Base-by-base conservation (phyloP, 1,140 invertebrate species). In the Apis laboriosa region DNA sequence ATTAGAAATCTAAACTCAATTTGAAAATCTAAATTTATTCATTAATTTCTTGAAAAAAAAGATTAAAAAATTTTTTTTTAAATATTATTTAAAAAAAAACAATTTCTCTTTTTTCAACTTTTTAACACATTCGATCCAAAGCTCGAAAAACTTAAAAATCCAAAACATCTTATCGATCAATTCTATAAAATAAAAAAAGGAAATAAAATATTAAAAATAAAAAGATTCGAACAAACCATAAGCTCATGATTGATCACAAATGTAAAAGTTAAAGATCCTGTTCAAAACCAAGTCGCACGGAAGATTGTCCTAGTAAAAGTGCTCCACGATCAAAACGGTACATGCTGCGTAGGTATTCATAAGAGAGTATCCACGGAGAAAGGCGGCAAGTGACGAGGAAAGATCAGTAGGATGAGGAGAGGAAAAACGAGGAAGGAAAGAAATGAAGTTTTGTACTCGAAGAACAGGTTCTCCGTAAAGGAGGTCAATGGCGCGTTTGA, bases 401-500 rank as follows among this genome's bases (percentile, higher is more conserved):
- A 24, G n/a, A 24, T 24, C 66, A 49, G 49, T 81, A n/a, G 76
- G 71, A 80, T 51, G 68, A 73, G 64, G 53, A 64, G 51, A 77
- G 75, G 67, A 55, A 53, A 71, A 68, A 80, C 63, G 79, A 86
- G 67, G 80, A 84, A 85, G 84, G 80, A 43, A 78, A 84, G 76
- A 78, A 77, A 73, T 55, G 61, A 84, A 80, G 80, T 77, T 67
- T 63, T 68, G 24, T 80, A 61, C 56, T 21, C 71, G 78, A 75
- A 15, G 91, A 75, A 91, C 91, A 84, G 88, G 90, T 92, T 92
- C 80, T 80, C 12, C 64, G 75, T 80, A 90, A 92, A 91, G 84
- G 85, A 92, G 91, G 91, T 77, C 90, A 92, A 86, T 91, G 87
- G 85, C 77, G 79, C 64, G 86, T 91, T 90, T 90, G 84, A 92